A percentile compares a stretch with the other conserved stretches of the same genome.
These are phyloP conservation scores for Crotalus viridis DNA, from an alignment of 2,113 vertebrate genomes.

Conservation along the genomic window DNA sequence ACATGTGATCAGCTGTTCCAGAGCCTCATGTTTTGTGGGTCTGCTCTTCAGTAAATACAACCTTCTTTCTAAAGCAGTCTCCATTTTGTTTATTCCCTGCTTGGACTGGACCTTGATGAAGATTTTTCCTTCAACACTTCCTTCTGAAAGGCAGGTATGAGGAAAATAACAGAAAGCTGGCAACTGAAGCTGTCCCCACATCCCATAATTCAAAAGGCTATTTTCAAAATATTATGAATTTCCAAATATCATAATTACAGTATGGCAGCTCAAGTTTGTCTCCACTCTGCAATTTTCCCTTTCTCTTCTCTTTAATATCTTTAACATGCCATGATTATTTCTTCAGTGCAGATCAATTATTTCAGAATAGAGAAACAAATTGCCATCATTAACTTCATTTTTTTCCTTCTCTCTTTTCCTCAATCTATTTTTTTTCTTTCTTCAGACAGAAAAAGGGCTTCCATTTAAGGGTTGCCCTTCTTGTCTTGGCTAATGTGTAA, in stretches of 20 bases:
- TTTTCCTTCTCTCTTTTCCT: constrained; percentile 63
- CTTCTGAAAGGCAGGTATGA: constrained; percentile 16
- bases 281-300: constrained; percentile 54
- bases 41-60: no score
- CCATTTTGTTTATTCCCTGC: no score
- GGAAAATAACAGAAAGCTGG: constrained; percentile 32
- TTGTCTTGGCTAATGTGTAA: constrained; percentile 44
- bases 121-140: no score
- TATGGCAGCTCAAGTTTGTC: constrained; percentile 51
- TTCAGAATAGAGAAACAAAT: constrained; percentile 72
- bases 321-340: constrained; percentile 68
- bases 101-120: no score
- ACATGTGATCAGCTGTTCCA: no score
- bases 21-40: no score
- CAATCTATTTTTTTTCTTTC: constrained; percentile 52
- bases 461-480: constrained; percentile 30
- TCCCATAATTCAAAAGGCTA: constrained; percentile 61
- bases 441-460: constrained; percentile 37
- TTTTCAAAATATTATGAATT: constrained; percentile 71
- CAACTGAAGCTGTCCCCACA: constrained; percentile 39
- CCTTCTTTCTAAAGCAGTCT: no score
- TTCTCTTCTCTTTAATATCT: constrained; percentile 67
- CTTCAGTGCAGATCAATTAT: constrained; percentile 70
- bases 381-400: constrained; percentile 67
- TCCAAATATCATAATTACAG: constrained; percentile 64